Base-by-base conservation (phyloP, 1,140 invertebrate species). In the Phenacoccus solenopsis region DNA sequence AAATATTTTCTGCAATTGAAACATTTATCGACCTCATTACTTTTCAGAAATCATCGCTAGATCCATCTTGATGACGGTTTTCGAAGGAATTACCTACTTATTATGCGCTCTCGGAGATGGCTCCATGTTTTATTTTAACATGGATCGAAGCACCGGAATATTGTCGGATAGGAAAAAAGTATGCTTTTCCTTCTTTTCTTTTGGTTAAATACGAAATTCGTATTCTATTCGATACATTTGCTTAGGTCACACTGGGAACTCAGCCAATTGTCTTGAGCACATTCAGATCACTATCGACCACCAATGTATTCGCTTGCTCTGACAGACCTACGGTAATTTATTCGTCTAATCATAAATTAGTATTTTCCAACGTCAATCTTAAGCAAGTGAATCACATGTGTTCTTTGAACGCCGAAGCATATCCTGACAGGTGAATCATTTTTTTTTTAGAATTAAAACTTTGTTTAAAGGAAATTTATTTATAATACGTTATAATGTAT, bases 301-400 rank as follows among this genome's bases (percentile, higher is more conserved):
- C 90, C 16, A 98, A 98, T 81, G 94, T 99, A 2, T 99, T 99
- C 81, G 97, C 96, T 12, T 99, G 97, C 78, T 98, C 94, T 0
- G 96, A 99, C 80, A 84, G 96, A 67, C 97, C 97, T 0, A 98
- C 96, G 0, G 96, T 99, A 1, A 98, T 99, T 73, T 99, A 98
- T 81, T 98, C 94, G 9, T 97, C 94, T 9, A 99, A 98, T 82
- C 93, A 98, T 77, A 99, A 99, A 81, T 82, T 99, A 2, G 95
- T 99, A 0, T 99, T 99, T 81, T 98, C 96, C 24, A 99, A 98
- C 82, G 97, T 99, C 1, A 99, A 99, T 81, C 82, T 99, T 12
- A 94, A 95, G 78, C 93, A 98, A 81, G 96, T 99, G 0, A 94
- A 93, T 76, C 94, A 98, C 77, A 98, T 99, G 94, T 99, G 96